Evolutionary conservation across 2,113 vertebrate species (phyloP), one percentile per base, ranked within the genome.

Genomic region (Amia ocellicauda): DNA sequence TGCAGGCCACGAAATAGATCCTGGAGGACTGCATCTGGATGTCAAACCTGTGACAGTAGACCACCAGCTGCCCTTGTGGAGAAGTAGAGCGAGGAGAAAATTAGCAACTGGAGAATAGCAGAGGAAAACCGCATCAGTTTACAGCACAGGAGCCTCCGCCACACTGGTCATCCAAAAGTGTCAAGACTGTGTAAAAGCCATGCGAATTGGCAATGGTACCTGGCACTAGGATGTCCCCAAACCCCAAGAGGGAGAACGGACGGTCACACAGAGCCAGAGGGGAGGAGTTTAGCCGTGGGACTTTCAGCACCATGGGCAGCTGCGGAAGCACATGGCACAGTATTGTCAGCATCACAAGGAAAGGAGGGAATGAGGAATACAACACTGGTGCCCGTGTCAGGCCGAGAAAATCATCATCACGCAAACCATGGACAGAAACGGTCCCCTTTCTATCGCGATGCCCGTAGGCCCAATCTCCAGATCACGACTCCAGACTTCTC

Each of bases 241-340:
- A 97, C 62, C 97, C 97, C 67, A 99, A 87, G 22, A 99, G 91
- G 26, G 95, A 97, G 80, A 98, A 99, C 51, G 95, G 94, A 24
- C 93, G 82, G 78, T 94, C 93, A 63, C 97, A 99, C 0, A 98
- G 87, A 17, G 93, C 90, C 81, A 96, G 55, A 0, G 93, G 93
- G 0, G 94, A 98, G 42, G 82, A 84, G 76, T 95, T 98, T 69
- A 98, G 84, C 41, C 93, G 69, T 0, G 96, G 97, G 24, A 98
- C 97, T 77, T 98, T 99, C 66, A 99, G 87, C 72, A 98, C 96
- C 95, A 99, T 96, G 22, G 97, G 97, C 43, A 99, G 91, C 97
- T 98, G 78, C 16, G 40, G 43, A 19, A 53, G 29, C 52, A 74
- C 26, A 63, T 11, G 10, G 47, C 47, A 50, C 20, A 3, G 20